Conservation (phyloP, 2,888 invertebrate genomes). For the Blastobasis lacticolella region DNA sequence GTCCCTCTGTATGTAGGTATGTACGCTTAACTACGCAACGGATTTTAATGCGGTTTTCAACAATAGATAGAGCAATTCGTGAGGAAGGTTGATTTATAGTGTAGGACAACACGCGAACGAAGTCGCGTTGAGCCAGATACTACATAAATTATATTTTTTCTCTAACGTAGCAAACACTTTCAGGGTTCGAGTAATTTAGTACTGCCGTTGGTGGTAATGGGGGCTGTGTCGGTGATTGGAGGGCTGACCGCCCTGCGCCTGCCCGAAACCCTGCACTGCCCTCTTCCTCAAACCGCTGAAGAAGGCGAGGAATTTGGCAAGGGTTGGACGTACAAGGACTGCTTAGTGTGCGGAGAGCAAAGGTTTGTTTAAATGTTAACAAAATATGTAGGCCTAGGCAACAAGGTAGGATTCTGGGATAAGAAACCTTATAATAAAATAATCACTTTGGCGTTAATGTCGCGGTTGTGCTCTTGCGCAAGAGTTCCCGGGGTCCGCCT, state of each 20-base stretch:
- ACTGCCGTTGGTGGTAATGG: slow-evolving; percentile 89
- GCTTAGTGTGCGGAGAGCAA: slow-evolving; percentile 79
- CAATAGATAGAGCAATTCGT: no score
- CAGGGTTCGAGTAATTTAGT: slow-evolving; percentile 90
- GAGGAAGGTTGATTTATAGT: no score
- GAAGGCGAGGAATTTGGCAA: slow-evolving; percentile 92
- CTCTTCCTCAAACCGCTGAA: slow-evolving; percentile 88
- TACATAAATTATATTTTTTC: slow-evolving; percentile 3
- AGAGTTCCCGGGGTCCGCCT: no score
- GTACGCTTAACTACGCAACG: no score
- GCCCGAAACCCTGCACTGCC: slow-evolving; percentile 89
- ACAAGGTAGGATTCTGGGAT: no score
- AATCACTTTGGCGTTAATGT: no score
- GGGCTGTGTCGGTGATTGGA: slow-evolving; percentile 85
- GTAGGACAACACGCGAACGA: no score
- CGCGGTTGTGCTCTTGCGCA: no score
- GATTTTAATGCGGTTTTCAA: neutral
- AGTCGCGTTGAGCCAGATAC: neutral
- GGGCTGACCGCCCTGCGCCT: slow-evolving; percentile 85
- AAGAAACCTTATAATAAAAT: no score
- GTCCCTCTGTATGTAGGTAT: no score
- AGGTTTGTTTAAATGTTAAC: slow-evolving; percentile 55
- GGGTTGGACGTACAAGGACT: slow-evolving; percentile 85
- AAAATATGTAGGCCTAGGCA: no score
- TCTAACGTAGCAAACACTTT: neutral